Evolutionary conservation across 2,888 invertebrate species (phyloP).

Genomic region (Byasa hedistus): DNA sequence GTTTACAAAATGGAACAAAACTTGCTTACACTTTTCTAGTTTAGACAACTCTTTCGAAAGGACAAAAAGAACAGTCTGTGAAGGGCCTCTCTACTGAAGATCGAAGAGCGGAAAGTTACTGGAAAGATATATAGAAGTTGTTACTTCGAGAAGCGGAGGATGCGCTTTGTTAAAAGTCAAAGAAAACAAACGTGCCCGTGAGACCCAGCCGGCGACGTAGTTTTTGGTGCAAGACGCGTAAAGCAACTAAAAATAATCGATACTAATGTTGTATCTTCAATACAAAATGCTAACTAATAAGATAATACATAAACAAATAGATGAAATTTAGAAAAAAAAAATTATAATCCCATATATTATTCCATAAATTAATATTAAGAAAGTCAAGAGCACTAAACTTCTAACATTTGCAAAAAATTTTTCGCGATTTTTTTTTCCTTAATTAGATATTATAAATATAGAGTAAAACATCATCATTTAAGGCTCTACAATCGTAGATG

Average conservation of each 20-base stretch:
- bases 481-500: too few species aligned
- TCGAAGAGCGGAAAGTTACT: conserved; percentile 2
- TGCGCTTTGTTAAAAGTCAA: conserved; percentile 6
- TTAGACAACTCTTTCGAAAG: neutral
- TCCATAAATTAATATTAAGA: too few species aligned
- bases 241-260: neutral
- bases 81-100: conserved; percentile 10
- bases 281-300: neutral
- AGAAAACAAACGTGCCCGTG: neutral
- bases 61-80: neutral
- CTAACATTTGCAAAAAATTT: too few species aligned
- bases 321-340: too few species aligned
- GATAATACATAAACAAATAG: neutral
- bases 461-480: too few species aligned
- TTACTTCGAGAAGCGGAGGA: conserved; percentile 5
- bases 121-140: conserved; percentile 4
- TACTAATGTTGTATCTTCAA: neutral
- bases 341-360: too few species aligned
- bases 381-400: too few species aligned
- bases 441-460: too few species aligned
- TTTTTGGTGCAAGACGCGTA: neutral
- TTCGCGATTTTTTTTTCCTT: too few species aligned
- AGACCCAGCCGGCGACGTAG: neutral
- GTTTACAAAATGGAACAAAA: neutral
- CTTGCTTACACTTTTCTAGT: neutral